Base-by-base conservation (phyloP, 2,888 invertebrate species). In the Conistra vaccinii region DNA sequence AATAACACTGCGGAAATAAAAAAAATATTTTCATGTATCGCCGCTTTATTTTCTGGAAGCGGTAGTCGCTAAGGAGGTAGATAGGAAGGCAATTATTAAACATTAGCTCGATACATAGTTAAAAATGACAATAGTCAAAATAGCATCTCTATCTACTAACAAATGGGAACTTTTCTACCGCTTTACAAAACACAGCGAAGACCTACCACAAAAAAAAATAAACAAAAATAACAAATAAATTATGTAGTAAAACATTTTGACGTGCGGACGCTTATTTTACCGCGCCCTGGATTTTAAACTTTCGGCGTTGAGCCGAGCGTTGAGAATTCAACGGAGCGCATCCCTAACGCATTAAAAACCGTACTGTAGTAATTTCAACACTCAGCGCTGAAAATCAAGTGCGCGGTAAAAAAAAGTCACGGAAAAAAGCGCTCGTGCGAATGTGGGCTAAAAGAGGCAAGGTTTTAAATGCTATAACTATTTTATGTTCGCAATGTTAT, bases 1-100 rank as follows among this genome's bases (percentile, higher is more conserved):
- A 85, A 88, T 88, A 88, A 87, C 89, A 90, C 77, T 88, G 90
- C 87, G 83, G 68, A 78, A 73, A 69, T 78, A 68, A 60, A 70
- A 74, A 74, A 63, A 12, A 77, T 68, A 67, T 57, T 70, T 71
- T 76, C 29, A 58, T 17, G 12, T 39, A 32, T 42, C 3, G 9
- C 69, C 62, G 45, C 32, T 60, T 57, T 12, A 51, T 63, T 58
- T 71, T 53, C 9, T 39, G 10, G 26, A 63, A 66, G 35, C 62
- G 32, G 79, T 48, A 66, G 48, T 45, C 1, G 17, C 29, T 63
- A 67, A 14, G 55, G 62, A 73, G 80, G 69, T 81, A 81, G 62
- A 68, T 39, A 69, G 65, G 61, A 79, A 73, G 60, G 68, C 63
- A 45, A 71, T 35, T 42, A 68, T 26, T 45, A 63, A 14, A 63